phyloP scores from a whole-genome alignment of 2,888 invertebrate genomes.

The Metellina segmentata region DNA sequence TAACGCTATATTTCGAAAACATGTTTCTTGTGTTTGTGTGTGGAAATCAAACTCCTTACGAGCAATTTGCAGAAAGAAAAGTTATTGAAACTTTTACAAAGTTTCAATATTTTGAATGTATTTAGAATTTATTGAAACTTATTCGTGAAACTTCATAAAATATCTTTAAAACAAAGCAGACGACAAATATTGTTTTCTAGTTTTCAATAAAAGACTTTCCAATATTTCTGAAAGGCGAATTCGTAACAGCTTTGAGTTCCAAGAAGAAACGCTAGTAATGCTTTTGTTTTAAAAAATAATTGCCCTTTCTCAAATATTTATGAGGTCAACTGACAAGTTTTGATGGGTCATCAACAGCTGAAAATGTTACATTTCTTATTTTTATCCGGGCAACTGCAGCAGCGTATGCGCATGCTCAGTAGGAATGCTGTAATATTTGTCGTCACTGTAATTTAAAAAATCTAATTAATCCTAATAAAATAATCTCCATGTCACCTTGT shows the following conservation, averaged over 20 bases:
- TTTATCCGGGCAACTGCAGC: slow-evolving; percentile 72
- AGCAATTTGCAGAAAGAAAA: too few relatives aligned
- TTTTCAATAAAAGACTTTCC: too few relatives aligned
- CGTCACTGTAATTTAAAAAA: slow-evolving; percentile 54
- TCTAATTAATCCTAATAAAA: slow-evolving; percentile 70
- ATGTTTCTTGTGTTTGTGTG: too few relatives aligned
- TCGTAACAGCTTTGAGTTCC: not conserved
- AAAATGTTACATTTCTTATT: slow-evolving; percentile 67
- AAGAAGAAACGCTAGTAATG: not conserved
- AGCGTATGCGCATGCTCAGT: slow-evolving; percentile 68
- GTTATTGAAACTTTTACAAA: too few relatives aligned
- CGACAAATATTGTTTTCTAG: not conserved
- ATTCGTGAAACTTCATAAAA: too few relatives aligned
- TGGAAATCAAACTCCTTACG: too few relatives aligned
- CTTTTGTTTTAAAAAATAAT: slow-evolving; percentile 1
- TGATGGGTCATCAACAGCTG: slow-evolving; percentile 74
- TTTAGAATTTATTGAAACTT: not conserved
- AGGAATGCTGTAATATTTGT: slow-evolving; percentile 68
- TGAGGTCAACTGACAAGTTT: slow-evolving; percentile 58
- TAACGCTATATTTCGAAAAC: too few relatives aligned
- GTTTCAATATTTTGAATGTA: not conserved
- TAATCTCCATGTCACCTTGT: slow-evolving; percentile 5
- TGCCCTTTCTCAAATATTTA: slow-evolving; percentile 19
- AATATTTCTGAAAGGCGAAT: not conserved
- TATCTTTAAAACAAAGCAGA: too few relatives aligned